Evolutionary conservation across 2,113 vertebrate genomes (phyloP).

Genomic region (Chlorodrepanis virens): DNA sequence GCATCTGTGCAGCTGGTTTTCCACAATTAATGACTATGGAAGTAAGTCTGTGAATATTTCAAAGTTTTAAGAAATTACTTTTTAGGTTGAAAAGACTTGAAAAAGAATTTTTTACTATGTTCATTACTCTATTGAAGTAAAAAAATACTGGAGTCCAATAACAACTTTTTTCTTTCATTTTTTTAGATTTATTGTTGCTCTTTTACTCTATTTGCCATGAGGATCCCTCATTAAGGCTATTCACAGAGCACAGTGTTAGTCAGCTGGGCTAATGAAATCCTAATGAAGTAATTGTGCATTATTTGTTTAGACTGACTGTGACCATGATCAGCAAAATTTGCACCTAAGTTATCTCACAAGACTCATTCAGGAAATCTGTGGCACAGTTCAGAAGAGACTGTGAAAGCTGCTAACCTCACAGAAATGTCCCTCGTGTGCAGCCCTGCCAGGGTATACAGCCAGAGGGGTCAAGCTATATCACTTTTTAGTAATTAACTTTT

Average conservation of each 20-base stretch:
- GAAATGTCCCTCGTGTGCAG: background rate
- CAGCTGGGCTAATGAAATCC: background rate
- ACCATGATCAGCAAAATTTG: background rate
- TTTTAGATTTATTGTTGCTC: background rate
- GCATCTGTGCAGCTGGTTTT: background rate
- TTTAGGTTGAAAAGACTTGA: background rate
- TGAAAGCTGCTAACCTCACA: background rate
- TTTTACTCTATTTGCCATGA: background rate
- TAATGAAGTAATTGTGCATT: background rate
- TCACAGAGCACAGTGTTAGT: background rate
- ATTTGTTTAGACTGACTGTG: background rate
- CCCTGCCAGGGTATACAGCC: background rate
- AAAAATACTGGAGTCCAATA: background rate
- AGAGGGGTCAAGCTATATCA: constrained; percentile 7
- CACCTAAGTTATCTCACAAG: constrained; percentile 2
- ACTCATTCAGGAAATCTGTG: background rate
- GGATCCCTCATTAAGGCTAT: background rate
- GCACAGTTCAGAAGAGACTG: background rate
- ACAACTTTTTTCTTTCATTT: background rate
- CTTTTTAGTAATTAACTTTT: constrained; percentile 18
- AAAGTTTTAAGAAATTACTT: background rate
- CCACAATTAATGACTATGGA: background rate
- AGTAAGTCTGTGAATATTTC: background rate
- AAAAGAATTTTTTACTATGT: background rate
- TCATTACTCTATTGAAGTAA: background rate